Base-by-base conservation (phyloP, 2,888 invertebrate genomes). In the Girardia tigrina region DNA sequence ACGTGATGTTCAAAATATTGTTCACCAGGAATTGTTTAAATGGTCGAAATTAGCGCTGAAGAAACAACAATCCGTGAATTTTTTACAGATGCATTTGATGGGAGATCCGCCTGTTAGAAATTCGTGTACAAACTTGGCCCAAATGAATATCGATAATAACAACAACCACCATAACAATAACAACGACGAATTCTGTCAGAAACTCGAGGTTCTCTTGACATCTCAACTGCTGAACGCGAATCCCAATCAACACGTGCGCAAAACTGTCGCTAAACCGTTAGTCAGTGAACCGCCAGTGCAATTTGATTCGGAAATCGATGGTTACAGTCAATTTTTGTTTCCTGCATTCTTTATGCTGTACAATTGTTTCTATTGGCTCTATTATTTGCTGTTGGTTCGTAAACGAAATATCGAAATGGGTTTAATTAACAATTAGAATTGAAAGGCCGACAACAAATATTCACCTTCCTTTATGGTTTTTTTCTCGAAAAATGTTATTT, bases 341-440 rank as follows among this genome's bases (percentile, higher is more conserved):
- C 77, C 77, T 0, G 77, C 77, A 16, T 77, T 42, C 42, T 77
- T 77, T 28, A 23, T 77, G 26, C 72, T 77, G 16, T 77, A 77
- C 77, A 77, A 77, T 26, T 77, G 77, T 42, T 77, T 77, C 42
- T 77, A 77, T 56, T 77, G 77, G 77, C 70, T 77, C 1, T 77
- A 77, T 56, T 77, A 77, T 36, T 42, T 77, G 14, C 27, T 76
- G 16, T n/a, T 76, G 8, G 74, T 74, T 28, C 56, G 56, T 2
- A 56, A 56, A n/a, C 56, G 56, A n/a, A 56, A 56, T 23, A 56
- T 56, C 23, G 56, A 56, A 56, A 56, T 56, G 56, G 56, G 56
- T 20, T 56, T 56, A 16, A 56, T 56, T 16, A 56, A 56, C n/a
- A 56, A 56, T 8, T 56, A 56, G n/a, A 4, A 36, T 16, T 16